phyloP scores from a whole-genome alignment of 1,140 invertebrate species.

The Drosophila rufa region DNA sequence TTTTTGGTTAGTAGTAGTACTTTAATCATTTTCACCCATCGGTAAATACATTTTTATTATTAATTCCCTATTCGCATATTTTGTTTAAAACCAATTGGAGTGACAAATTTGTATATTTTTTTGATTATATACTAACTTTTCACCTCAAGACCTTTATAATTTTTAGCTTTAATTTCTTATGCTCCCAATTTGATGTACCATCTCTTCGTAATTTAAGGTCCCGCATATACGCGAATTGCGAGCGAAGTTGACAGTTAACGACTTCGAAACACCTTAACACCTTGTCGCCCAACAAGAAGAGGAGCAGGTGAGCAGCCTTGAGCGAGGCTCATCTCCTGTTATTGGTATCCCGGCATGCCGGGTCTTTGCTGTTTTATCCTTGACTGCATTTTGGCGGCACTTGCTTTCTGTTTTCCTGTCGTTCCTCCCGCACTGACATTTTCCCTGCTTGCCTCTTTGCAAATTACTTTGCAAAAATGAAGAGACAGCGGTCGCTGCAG shows the following conservation, averaged over 20 bases:
- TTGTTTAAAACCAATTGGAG: neutral
- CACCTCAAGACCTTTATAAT: accelerated
- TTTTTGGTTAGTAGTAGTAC: neutral
- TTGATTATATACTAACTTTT: neutral
- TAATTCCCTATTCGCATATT: neutral
- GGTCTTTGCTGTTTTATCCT: conserved; percentile 69
- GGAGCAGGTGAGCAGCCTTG: conserved; percentile 42
- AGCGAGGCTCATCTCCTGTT: conserved; percentile 45
- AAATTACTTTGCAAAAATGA: conserved; percentile 84
- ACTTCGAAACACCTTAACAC: conserved; percentile 71
- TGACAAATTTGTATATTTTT: neutral
- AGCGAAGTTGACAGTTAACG: conserved; percentile 48
- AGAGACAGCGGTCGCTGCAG: conserved; percentile 56
- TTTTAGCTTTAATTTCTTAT: neutral
- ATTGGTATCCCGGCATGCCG: conserved; percentile 36
- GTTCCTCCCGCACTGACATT: neutral
- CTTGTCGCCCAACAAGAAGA: conserved; percentile 44
- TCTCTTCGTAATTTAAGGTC: conserved; percentile 21
- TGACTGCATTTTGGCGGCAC: conserved; percentile 81
- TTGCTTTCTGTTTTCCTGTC: conserved; percentile 66
- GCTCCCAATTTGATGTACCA: neutral
- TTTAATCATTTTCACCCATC: neutral
- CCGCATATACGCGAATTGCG: conserved; percentile 56
- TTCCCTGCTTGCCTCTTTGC: conserved; percentile 66
- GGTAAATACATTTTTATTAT: neutral